phyloP scores from a whole-genome alignment of 2,888 invertebrate species.

The Archips crataeganus region DNA sequence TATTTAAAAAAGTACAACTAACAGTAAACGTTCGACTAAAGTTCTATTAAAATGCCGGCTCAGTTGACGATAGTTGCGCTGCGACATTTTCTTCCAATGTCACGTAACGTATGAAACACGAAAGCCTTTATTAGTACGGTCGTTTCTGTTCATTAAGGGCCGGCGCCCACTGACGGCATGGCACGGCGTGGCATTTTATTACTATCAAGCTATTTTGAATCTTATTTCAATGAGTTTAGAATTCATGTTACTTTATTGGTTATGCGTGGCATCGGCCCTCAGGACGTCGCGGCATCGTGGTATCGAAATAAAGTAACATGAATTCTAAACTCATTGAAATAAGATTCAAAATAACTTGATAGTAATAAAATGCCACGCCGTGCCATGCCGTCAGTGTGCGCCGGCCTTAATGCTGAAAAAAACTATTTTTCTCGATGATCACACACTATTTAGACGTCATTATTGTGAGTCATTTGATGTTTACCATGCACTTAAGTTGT shows the following conservation, averaged over 20 bases:
- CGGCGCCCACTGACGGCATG: too few relatives aligned
- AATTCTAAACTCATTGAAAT: too few relatives aligned
- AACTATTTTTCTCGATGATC: neutral
- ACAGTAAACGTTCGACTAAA: constrained; percentile 16
- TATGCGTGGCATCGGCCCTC: too few relatives aligned
- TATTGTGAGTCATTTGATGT: neutral
- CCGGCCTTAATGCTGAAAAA: neutral
- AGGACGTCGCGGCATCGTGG: too few relatives aligned
- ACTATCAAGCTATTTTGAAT: too few relatives aligned
- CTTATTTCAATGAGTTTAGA: too few relatives aligned
- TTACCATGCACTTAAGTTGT: neutral
- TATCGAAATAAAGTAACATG: too few relatives aligned
- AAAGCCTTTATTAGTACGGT: constrained; percentile 9
- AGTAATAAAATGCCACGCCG: too few relatives aligned
- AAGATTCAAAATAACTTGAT: too few relatives aligned
- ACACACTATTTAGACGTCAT: neutral
- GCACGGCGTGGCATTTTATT: too few relatives aligned
- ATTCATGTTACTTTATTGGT: too few relatives aligned
- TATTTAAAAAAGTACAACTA: constrained; percentile 23
- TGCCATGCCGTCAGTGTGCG: too few relatives aligned
- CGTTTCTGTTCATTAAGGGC: constrained; percentile 4
- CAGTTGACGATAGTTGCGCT: constrained; percentile 36
- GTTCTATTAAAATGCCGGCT: constrained; percentile 27
- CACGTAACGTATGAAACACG: constrained; percentile 32
- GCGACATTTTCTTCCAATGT: constrained; percentile 38